Conservation (phyloP, 2,888 invertebrate species). For the Pristionchus entomophagus region DNA sequence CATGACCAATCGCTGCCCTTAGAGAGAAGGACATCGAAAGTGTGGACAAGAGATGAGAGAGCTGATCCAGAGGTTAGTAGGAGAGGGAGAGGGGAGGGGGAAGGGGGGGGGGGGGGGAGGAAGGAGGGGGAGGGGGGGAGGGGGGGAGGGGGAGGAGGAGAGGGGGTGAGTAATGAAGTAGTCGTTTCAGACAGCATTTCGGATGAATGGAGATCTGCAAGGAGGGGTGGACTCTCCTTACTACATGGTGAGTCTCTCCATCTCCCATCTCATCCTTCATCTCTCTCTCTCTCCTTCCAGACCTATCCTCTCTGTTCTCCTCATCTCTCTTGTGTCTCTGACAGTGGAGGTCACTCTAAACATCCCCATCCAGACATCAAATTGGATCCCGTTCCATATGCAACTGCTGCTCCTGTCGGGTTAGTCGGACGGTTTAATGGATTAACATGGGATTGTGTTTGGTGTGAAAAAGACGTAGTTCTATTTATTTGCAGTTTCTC, state of each 20-base stretch:
- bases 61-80: conserved; percentile 9
- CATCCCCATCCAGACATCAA: conserved; percentile 1
- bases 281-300: background rate
- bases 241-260: conserved; percentile 22
- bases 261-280: background rate
- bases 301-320: conserved; percentile 41
- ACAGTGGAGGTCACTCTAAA: background rate
- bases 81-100: too few relatives aligned
- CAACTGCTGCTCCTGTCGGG: background rate
- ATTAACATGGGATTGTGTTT: background rate
- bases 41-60: background rate
- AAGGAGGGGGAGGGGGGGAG: background rate
- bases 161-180: too few relatives aligned
- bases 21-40: background rate
- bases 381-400: background rate
- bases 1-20: background rate
- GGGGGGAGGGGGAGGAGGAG: background rate
- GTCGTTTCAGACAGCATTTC: conserved; percentile 12
- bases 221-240: background rate
- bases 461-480: too few relatives aligned
- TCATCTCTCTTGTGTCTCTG: background rate
- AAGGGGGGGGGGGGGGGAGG: too few relatives aligned
- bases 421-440: background rate
- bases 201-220: background rate
- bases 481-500: background rate